Conservation (phyloP, 2,113 vertebrate species). For the Ancistrus triradiatus region DNA sequence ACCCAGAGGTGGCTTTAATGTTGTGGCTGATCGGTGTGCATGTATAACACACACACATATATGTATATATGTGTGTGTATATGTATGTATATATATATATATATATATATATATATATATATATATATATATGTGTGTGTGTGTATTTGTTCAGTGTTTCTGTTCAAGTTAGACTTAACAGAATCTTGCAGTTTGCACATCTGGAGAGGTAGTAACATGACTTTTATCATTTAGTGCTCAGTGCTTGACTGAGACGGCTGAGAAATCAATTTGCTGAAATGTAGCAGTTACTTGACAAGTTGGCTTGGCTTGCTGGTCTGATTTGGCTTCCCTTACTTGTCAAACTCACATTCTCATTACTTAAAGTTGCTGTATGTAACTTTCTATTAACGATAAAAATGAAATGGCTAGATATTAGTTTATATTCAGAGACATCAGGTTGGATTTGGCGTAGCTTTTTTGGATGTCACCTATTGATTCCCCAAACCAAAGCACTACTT, state of each 20-base stretch:
- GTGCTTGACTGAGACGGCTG: conserved; percentile 48
- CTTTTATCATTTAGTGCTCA: conserved; percentile 59
- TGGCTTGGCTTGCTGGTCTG: conserved; percentile 63
- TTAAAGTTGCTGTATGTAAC: neutral
- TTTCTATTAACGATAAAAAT: no score
- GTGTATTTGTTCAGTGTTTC: conserved; percentile 83
- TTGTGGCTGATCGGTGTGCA: no score
- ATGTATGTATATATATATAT: conserved; percentile 51
- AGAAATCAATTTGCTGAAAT: conserved; percentile 77
- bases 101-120: conserved; percentile 49
- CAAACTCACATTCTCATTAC: conserved; percentile 1
- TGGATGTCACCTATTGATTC: no score
- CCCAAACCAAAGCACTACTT: no score
- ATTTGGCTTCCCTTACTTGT: conserved; percentile 17
- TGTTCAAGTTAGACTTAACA: conserved; percentile 88
- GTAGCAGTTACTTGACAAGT: conserved; percentile 89
- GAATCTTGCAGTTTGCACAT: conserved; percentile 99
- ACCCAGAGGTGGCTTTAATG: no score
- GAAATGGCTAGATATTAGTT: no score
- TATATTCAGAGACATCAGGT: no score
- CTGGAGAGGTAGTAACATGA: conserved; percentile 80
- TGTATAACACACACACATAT: no score
- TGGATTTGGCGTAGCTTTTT: no score
- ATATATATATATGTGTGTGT: conserved; percentile 45
- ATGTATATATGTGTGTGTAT: conserved; percentile 15